Evolutionary conservation across 2,113 vertebrate genomes (phyloP).

Genomic region (Falcunculus frontatus): DNA sequence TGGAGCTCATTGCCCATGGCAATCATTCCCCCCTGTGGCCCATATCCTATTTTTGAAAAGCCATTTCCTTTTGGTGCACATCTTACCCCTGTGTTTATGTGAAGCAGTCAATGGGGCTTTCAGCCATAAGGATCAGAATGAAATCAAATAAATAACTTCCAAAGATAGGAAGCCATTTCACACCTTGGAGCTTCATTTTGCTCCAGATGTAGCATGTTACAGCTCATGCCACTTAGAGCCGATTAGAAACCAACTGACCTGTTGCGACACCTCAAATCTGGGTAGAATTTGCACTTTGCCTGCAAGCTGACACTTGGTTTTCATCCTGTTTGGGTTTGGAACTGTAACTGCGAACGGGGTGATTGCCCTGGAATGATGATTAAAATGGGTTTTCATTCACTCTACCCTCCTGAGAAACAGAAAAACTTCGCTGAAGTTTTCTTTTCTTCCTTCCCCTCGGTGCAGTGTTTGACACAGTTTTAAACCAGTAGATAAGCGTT

Average conservation of each 20-base stretch:
- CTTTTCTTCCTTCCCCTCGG: neutral
- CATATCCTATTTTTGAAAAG: conserved; percentile 21
- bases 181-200: conserved; percentile 23
- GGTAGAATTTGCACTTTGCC: conserved; percentile 4
- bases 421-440: neutral
- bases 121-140: neutral
- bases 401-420: neutral
- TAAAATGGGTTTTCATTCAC: neutral
- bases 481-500: neutral
- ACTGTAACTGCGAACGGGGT: neutral
- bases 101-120: conserved; percentile 9
- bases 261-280: neutral
- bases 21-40: neutral
- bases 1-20: neutral
- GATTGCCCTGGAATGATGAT: neutral
- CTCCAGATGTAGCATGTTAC: neutral
- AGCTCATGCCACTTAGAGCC: neutral
- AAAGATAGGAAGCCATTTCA: conserved; percentile 40
- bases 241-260: conserved; percentile 10
- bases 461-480: neutral
- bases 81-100: neutral
- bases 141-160: conserved; percentile 46
- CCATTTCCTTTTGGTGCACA: neutral
- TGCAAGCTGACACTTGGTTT: neutral
- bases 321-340: neutral